Base-by-base conservation (phyloP, 2,888 invertebrate genomes). In the Pasiphila rectangulata region DNA sequence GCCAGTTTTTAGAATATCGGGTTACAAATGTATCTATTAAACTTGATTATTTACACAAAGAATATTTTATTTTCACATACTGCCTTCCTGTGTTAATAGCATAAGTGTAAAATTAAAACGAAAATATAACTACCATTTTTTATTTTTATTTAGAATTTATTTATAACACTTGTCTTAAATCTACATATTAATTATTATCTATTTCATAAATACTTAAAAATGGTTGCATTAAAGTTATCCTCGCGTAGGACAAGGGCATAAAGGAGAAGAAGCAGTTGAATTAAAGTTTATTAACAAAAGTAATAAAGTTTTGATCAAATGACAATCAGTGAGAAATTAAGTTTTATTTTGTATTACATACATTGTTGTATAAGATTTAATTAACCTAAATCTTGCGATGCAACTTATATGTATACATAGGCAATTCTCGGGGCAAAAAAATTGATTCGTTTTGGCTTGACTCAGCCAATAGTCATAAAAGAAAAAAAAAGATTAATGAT, bases 41-140 rank as follows among this genome's bases (percentile, higher is more conserved):
- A 34, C 4, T 42, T n/a, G 19, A 20, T 34, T 25, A 23, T 16
- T 32, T 39, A 34, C 12, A 34, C 34, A 23, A 4, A 12, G 50
- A 52, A 46, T 52, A 46, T 52, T 57, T n/a, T 56, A 56, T 56
- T 61, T 54, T 49, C 49, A 59, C 61, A 56, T 57, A 57, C 65
- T 68, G 72, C 67, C 71, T 73, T 72, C 60, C 56, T 50, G 57
- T 62, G 61, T 66, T 69, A 67, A 62, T 67, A 44, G 36, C 27
- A 55, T 76, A 73, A 72, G 74, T 73, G 64, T 74, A 73, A 59
- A 69, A 69, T 73, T 56, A 59, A 72, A 63, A 70, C 61, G 59
- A 51, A 56, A 71, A 59, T 59, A 57, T 50, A 38, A 54, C 57
- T 47, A 55, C 38, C 35, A 49, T 24, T n/a, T 34, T 19, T 32